Percentiles rank a stretch among this genome's conserved stretches.
Evolutionary conservation across 2,888 invertebrate genomes (phyloP).

Genomic region (Tuberolachnus salignus): DNA sequence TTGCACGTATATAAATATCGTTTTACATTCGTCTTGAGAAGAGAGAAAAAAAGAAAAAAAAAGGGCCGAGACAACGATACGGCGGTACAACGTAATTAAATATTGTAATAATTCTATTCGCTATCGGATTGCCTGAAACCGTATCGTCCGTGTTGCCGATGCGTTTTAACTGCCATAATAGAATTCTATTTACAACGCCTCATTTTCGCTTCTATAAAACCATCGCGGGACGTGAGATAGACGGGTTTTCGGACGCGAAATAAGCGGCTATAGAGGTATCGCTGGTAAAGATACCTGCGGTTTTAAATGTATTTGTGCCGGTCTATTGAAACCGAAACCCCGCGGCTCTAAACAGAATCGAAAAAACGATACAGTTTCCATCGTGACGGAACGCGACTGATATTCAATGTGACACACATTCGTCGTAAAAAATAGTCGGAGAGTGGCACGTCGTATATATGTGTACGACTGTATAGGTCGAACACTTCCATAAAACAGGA

Average conservation of each 20-base stretch:
- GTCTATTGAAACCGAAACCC: conserved; percentile 52
- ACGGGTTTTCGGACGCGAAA: conserved; percentile 18
- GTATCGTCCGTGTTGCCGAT: background rate
- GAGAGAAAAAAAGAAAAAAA: background rate
- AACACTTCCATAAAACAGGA: conserved; percentile 50
- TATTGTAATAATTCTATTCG: conserved; percentile 22
- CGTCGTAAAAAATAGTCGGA: conserved; percentile 20
- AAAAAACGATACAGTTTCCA: conserved; percentile 49
- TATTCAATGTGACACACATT: conserved; percentile 48
- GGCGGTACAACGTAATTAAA: conserved; percentile 6
- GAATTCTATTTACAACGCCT: conserved; percentile 1
- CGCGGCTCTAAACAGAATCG: conserved; percentile 1
- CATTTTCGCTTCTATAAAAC: conserved; percentile 16
- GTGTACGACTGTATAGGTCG: conserved; percentile 7
- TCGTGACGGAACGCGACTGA: conserved; percentile 33
- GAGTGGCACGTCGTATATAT: background rate
- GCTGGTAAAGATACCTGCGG: conserved; percentile 24
- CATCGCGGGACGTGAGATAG: conserved; percentile 3
- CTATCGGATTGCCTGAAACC: conserved; percentile 3
- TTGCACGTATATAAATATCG: background rate
- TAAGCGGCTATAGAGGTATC: background rate
- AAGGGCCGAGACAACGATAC: background rate
- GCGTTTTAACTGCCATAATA: background rate
- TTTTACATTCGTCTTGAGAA: background rate
- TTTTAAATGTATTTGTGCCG: conserved; percentile 32